Evolutionary conservation across 1,140 invertebrate species (phyloP).

Genomic region (Polyergus mexicanus): DNA sequence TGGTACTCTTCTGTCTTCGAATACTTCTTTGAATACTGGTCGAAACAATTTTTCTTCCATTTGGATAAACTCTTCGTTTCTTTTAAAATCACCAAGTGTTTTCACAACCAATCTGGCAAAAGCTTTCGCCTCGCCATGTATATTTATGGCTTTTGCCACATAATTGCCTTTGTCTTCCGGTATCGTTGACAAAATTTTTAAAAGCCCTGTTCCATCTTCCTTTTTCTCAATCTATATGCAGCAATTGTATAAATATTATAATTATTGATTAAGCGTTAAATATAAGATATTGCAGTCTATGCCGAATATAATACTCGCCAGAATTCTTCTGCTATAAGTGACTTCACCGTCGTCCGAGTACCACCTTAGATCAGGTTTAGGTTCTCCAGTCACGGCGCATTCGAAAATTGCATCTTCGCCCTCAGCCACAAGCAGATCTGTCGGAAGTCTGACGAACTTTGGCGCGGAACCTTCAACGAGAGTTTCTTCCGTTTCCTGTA

Average conservation of each 20-base stretch:
- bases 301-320: conserved; percentile 77
- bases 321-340: conserved; percentile 85
- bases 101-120: conserved; percentile 93
- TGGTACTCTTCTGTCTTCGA: conserved; percentile 87
- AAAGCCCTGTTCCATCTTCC: conserved; percentile 87
- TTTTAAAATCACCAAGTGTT: conserved; percentile 84
- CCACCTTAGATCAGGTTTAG: conserved; percentile 91
- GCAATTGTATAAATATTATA: conserved; percentile 9
- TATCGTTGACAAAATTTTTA: conserved; percentile 88
- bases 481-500: conserved; percentile 11
- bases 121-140: conserved; percentile 92
- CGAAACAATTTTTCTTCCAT: conserved; percentile 88
- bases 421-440: conserved; percentile 89
- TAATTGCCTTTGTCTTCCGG: conserved; percentile 92
- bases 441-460: conserved; percentile 90
- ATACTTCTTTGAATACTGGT: conserved; percentile 90
- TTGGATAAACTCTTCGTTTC: conserved; percentile 84
- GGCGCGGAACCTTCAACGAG: conserved; percentile 86
- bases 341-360: conserved; percentile 91
- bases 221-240: conserved; percentile 83
- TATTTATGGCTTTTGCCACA: conserved; percentile 91
- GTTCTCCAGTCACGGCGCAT: conserved; percentile 90
- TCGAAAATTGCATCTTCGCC: conserved; percentile 92
- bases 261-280: neutral
- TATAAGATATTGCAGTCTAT: neutral